Base-by-base conservation (phyloP, 2,888 invertebrate species). In the Amblyteles armatorius region DNA sequence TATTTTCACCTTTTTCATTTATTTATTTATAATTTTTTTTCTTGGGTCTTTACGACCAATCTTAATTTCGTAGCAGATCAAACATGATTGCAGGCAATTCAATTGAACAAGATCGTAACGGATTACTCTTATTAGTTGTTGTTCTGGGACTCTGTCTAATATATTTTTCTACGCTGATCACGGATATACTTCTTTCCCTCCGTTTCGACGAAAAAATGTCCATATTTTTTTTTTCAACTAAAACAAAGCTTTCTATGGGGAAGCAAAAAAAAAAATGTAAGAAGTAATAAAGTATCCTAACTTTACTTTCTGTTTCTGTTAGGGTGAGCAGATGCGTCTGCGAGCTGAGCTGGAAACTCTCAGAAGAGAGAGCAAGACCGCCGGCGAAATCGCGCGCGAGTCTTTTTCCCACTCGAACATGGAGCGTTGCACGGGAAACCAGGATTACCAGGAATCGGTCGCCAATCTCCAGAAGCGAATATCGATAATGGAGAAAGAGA, bases 401-500 rank as follows among this genome's bases (percentile, higher is more conserved):
- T 86, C 85, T 0, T 90, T 93, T 48, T 71, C 87, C 7, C 87
- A 82, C 5, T 88, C 86, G 11, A 90, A 91, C 73, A 77, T 79
- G 11, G 90, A 90, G 22, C 88, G 88, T 44, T 90, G 88, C 16
- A 76, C 77, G 2, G 79, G 74, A 1, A 78, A 85, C 26, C 44
- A 84, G 3, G 77, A 88, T 67, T 48, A 83, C 6, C 82, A 87
- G 26, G 90, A 91, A 52, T 72, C 89, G 2, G 29, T 91, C 44
- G 83, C 80, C 3, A 93, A 92, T 89, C 87, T 93, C 48, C 91
- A 93, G 63, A 92, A 93, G 72, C 91, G 91, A 5, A 88, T 94
- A 3, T 72, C 86, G 2, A 79, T 91, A 5, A 80, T 93, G 71
- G 92, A 93, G 83, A 90, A 91, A 95, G 97, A 97, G 94, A 96